phyloP scores from a whole-genome alignment of 1,140 invertebrate genomes.

The Solen grandis region DNA sequence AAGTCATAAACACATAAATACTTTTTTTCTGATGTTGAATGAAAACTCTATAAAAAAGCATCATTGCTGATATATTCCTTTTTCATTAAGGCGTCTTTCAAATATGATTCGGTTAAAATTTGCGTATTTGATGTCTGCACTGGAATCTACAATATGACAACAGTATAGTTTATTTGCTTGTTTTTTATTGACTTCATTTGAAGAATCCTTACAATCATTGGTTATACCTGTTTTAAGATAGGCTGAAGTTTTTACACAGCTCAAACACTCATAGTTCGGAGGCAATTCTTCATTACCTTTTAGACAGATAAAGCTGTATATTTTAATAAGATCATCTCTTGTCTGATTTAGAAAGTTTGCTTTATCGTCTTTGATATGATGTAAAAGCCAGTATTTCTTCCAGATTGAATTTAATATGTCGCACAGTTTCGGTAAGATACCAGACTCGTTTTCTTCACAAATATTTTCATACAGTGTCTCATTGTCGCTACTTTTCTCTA shows the following conservation, averaged over 20 bases:
- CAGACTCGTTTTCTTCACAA: neutral
- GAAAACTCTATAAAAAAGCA: too few relatives aligned
- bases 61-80: neutral
- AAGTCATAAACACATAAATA: neutral
- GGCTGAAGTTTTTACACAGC: neutral
- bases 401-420: neutral
- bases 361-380: neutral
- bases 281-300: slow-evolving; percentile 10
- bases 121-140: neutral
- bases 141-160: slow-evolving; percentile 5
- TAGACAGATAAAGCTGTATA: neutral
- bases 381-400: slow-evolving; percentile 9
- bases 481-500: neutral
- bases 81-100: slow-evolving; percentile 15
- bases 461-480: neutral
- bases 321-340: neutral
- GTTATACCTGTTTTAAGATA: slow-evolving; percentile 2
- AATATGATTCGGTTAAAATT: slow-evolving; percentile 10
- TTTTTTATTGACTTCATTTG: neutral
- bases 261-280: neutral
- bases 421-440: neutral
- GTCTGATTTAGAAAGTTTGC: neutral
- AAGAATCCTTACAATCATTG: neutral
- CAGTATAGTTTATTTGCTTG: neutral
- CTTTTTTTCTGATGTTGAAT: too few relatives aligned